Percentiles rank a stretch among this genome's conserved stretches.
These are phyloP conservation scores for Eristalinus sepulchralis DNA, from an alignment of 2,888 invertebrate genomes.

Conservation along the genomic window DNA sequence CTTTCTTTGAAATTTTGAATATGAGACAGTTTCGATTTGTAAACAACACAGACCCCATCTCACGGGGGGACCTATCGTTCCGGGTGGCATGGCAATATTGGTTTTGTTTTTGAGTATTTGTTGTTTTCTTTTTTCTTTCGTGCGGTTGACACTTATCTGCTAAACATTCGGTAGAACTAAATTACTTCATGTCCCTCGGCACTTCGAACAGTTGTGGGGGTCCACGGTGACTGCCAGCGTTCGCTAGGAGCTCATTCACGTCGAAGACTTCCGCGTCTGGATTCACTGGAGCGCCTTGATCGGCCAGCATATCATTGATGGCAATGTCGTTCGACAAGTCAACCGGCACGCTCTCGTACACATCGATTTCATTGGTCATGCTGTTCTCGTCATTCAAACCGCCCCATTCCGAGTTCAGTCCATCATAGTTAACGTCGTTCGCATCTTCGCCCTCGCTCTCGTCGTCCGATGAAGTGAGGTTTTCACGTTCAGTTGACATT, in stretches of 20 bases:
- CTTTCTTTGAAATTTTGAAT: neutral
- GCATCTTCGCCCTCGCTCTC: slow-evolving; percentile 73
- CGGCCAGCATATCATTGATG: slow-evolving; percentile 79
- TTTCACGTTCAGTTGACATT: slow-evolving; percentile 74
- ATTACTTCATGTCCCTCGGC: slow-evolving; percentile 48
- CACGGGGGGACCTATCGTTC: neutral
- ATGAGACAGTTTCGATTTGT: neutral
- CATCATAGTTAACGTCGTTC: slow-evolving; percentile 72
- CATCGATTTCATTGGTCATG: slow-evolving; percentile 78
- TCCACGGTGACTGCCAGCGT: neutral
- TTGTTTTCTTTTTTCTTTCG: neutral
- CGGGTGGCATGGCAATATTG: neutral
- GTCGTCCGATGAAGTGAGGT: slow-evolving; percentile 76
- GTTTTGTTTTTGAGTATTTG: neutral
- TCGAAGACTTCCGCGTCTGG: slow-evolving; percentile 80
- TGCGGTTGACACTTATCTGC: neutral
- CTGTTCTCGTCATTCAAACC: slow-evolving; percentile 74
- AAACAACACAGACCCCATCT: neutral
- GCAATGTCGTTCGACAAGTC: slow-evolving; percentile 81
- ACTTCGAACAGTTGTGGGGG: slow-evolving; percentile 29
- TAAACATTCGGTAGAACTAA: neutral
- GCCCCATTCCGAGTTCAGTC: slow-evolving; percentile 77
- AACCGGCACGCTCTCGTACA: slow-evolving; percentile 76
- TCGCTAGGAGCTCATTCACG: slow-evolving; percentile 52
- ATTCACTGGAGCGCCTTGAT: slow-evolving; percentile 77